phyloP scores from a whole-genome alignment of 2,888 invertebrate genomes.

The Polydrusus tereticollis region DNA sequence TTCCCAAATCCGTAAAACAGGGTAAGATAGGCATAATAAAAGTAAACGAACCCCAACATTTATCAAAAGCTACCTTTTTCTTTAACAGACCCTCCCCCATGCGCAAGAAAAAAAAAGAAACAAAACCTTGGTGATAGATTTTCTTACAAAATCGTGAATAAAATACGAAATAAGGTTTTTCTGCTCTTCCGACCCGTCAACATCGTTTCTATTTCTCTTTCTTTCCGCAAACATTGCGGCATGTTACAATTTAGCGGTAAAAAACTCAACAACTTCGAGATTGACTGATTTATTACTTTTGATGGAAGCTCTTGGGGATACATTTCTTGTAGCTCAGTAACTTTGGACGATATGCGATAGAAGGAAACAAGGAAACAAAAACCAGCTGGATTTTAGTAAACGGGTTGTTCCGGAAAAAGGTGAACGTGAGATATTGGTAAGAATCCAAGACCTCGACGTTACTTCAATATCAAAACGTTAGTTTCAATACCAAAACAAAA shows the following conservation, averaged over 20 bases:
- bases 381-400: too few relatives aligned
- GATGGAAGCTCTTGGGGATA: background rate
- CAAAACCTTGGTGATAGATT: background rate
- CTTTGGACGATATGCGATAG: too few relatives aligned
- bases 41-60: background rate
- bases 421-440: too few relatives aligned
- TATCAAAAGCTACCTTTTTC: slow-evolving; percentile 12
- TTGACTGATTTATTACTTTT: slow-evolving; percentile 11
- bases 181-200: background rate
- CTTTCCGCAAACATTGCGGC: background rate
- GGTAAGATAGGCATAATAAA: background rate
- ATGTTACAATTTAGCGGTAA: slow-evolving; percentile 12
- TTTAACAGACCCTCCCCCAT: background rate
- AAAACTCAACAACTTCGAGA: background rate
- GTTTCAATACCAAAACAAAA: too few relatives aligned
- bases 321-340: too few relatives aligned
- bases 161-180: slow-evolving; percentile 16
- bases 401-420: too few relatives aligned
- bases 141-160: background rate
- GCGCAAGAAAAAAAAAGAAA: slow-evolving; percentile 4
- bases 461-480: too few relatives aligned
- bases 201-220: background rate
- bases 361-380: too few relatives aligned
- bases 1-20: background rate
- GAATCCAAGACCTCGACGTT: too few relatives aligned